phyloP scores from a whole-genome alignment of 2,888 invertebrate genomes.

The Mycalesis mineus region DNA sequence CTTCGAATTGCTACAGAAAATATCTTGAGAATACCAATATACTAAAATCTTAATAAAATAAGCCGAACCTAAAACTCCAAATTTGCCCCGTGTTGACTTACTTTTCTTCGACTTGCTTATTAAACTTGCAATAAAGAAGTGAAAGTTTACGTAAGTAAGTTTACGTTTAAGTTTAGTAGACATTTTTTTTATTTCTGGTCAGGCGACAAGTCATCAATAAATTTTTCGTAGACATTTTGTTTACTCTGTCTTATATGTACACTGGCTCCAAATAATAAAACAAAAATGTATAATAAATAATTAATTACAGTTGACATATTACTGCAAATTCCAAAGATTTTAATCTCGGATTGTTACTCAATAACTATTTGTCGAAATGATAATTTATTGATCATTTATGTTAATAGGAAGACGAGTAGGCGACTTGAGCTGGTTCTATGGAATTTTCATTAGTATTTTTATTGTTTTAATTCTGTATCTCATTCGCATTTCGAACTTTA shows the following conservation, averaged over 20 bases:
- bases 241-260: neutral
- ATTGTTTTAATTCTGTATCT: slow-evolving; percentile 53
- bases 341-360: slow-evolving; percentile 39
- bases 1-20: no score
- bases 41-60: no score
- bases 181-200: no score
- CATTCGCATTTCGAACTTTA: slow-evolving; percentile 16
- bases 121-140: no score
- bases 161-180: no score
- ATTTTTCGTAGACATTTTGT: neutral
- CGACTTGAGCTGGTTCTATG: slow-evolving; percentile 61
- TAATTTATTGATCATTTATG: slow-evolving; percentile 68
- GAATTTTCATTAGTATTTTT: slow-evolving; percentile 67
- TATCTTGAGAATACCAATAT: no score
- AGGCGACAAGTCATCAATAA: no score
- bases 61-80: no score
- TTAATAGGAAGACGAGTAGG: slow-evolving; percentile 59
- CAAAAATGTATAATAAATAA: slow-evolving; percentile 39
- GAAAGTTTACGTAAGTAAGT: no score
- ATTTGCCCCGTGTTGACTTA: no score
- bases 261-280: slow-evolving; percentile 10
- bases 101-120: no score
- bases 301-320: slow-evolving; percentile 58
- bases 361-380: slow-evolving; percentile 71
- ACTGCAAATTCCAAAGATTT: slow-evolving; percentile 32